Conservation (phyloP, 2,113 vertebrate genomes). For the Tragulus kanchil region DNA sequence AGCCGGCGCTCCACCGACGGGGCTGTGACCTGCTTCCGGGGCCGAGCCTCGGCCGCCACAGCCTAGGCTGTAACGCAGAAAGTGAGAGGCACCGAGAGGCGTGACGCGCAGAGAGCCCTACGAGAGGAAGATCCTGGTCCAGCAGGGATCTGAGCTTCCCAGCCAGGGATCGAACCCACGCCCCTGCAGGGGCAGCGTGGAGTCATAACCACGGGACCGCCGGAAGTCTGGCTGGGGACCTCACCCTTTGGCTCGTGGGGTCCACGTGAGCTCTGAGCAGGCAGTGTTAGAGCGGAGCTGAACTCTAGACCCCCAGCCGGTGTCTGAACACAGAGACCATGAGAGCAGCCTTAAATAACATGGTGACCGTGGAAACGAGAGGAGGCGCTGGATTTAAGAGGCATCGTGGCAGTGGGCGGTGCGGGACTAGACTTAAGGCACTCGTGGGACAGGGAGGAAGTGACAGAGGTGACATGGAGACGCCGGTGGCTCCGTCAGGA, state of each 20-base stretch:
- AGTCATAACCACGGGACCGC: neutral
- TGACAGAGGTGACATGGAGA: neutral
- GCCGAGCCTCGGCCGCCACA: rapidly evolving
- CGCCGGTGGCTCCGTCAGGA: neutral
- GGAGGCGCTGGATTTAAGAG: neutral
- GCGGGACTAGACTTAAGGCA: neutral
- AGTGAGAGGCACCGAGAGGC: rapidly evolving
- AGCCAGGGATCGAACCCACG: neutral
- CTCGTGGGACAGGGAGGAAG: rapidly evolving
- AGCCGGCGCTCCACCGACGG: rapidly evolving
- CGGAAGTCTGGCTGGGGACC: neutral
- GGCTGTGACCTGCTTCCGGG: rapidly evolving
- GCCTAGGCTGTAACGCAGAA: neutral
- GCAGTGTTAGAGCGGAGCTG: neutral
- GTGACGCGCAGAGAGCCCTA: neutral
- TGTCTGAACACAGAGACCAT: neutral
- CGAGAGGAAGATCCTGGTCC: neutral
- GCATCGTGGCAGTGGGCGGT: rapidly evolving
- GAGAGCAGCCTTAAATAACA: neutral
- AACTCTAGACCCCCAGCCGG: neutral
- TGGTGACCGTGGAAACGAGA: neutral
- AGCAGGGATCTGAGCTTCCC: neutral
- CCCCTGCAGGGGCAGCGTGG: neutral
- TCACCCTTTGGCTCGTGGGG: neutral
- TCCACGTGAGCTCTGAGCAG: neutral